Percentiles rank a stretch among this genome's conserved stretches.
Evolutionary conservation across 2,797 vertebrate genomes (phyloP).

Genomic region (Anas flavirostris): DNA sequence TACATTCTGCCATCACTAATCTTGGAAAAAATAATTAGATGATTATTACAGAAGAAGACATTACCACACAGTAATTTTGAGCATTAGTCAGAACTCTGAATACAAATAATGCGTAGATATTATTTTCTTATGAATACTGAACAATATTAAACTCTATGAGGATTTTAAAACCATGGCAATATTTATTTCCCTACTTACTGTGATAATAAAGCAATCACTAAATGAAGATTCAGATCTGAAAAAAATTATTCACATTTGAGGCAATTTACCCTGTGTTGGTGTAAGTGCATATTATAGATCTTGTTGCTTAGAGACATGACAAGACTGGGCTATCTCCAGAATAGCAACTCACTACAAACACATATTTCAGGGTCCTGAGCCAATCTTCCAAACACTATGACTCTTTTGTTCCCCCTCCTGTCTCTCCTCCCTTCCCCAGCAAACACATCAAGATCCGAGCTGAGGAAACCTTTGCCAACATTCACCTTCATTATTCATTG

Average conservation of each 20-base stretch:
- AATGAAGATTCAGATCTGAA: background rate
- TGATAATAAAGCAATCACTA: conserved; percentile 4
- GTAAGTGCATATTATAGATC: conserved; percentile 5
- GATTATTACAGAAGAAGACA: background rate
- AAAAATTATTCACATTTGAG: conserved; percentile 24
- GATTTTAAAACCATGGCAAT: background rate
- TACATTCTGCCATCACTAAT: background rate
- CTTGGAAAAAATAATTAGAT: background rate
- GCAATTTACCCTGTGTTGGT: conserved; percentile 3
- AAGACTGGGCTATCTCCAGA: conserved; percentile 8
- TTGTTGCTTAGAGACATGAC: conserved; percentile 46
- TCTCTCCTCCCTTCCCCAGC: background rate
- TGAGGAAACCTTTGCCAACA: background rate
- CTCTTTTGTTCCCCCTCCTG: background rate
- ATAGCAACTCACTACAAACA: background rate
- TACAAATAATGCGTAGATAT: background rate
- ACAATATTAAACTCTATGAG: background rate
- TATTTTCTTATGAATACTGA: background rate
- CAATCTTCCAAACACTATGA: background rate
- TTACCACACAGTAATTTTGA: background rate
- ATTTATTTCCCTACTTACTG: conserved; percentile 1
- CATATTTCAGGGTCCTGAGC: background rate
- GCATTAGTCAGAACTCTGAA: background rate
- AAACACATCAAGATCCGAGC: background rate
- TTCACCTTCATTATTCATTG: background rate